Percentiles rank a stretch among this genome's conserved stretches.
phyloP scores from a whole-genome alignment of 2,797 vertebrate genomes.

The Hippopotamyrus pictus region DNA sequence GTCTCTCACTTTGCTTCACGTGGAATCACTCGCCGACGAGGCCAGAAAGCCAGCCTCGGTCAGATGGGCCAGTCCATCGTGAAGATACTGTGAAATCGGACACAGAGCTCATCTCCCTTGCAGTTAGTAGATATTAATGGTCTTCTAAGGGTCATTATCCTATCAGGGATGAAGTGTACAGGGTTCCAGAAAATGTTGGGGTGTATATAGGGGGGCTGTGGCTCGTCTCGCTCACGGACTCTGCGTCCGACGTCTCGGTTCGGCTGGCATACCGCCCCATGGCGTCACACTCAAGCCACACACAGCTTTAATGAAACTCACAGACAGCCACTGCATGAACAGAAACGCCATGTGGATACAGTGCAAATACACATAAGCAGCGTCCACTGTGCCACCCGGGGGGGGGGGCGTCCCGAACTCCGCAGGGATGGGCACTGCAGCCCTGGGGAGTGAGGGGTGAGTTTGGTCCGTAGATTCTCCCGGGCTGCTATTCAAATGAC shows the following conservation, averaged over 20 bases:
- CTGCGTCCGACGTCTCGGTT: neutral
- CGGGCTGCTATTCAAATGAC: slow-evolving; percentile 79
- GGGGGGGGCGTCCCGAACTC: neutral
- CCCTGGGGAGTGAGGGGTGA: neutral
- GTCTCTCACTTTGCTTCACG: slow-evolving; percentile 16
- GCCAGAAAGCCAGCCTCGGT: neutral
- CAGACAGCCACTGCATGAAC: neutral
- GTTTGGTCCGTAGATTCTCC: neutral
- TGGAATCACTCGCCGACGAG: neutral
- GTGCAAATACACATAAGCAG: neutral
- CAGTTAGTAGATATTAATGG: neutral
- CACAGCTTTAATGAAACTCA: slow-evolving; percentile 1
- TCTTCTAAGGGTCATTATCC: neutral
- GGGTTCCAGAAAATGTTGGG: neutral
- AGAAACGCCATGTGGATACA: slow-evolving; percentile 2
- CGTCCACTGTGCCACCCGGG: neutral
- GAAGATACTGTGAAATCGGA: neutral
- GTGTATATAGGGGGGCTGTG: neutral
- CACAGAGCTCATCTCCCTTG: neutral
- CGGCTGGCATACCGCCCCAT: neutral
- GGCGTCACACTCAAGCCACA: neutral
- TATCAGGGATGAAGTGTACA: neutral
- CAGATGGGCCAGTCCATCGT: neutral
- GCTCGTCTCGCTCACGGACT: neutral
- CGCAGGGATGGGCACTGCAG: neutral